Conservation (phyloP, 2,888 invertebrate genomes). For the Coecobrya sp. region DNA sequence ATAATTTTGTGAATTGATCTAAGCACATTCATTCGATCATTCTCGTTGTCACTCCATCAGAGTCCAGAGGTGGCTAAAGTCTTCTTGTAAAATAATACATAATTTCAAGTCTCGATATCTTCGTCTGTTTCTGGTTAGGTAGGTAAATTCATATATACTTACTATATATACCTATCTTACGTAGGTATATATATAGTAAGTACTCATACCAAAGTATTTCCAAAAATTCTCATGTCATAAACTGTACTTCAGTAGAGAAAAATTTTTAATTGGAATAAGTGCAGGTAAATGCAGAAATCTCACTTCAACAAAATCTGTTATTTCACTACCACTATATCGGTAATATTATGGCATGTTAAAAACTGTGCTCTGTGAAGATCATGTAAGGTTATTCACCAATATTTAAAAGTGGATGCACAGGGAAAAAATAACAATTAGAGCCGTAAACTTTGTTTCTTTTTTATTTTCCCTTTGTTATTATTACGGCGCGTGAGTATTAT, state of each 20-base stretch:
- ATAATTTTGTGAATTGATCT: background rate
- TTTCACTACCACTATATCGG: too few species aligned
- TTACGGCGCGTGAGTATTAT: constrained; percentile 39
- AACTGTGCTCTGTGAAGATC: background rate
- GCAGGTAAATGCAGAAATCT: background rate
- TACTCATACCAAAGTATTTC: too few species aligned
- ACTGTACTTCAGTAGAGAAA: background rate
- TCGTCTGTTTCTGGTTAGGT: background rate
- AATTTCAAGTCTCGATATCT: background rate
- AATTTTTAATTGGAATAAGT: background rate
- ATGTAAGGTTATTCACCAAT: background rate
- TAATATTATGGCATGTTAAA: too few species aligned
- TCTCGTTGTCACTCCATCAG: background rate
- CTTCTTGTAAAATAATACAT: background rate
- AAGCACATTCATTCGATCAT: background rate
- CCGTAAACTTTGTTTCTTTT: constrained; percentile 62
- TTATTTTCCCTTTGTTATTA: constrained; percentile 50
- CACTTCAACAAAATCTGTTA: constrained; percentile 8
- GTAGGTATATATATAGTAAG: too few species aligned
- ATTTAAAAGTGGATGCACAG: constrained; percentile 5
- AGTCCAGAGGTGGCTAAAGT: background rate
- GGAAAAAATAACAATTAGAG: constrained; percentile 61
- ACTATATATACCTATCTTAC: too few species aligned
- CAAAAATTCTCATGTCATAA: background rate
- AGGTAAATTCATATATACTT: background rate